phyloP scores from a whole-genome alignment of 2,888 invertebrate species.

The Protophormia terraenovae region DNA sequence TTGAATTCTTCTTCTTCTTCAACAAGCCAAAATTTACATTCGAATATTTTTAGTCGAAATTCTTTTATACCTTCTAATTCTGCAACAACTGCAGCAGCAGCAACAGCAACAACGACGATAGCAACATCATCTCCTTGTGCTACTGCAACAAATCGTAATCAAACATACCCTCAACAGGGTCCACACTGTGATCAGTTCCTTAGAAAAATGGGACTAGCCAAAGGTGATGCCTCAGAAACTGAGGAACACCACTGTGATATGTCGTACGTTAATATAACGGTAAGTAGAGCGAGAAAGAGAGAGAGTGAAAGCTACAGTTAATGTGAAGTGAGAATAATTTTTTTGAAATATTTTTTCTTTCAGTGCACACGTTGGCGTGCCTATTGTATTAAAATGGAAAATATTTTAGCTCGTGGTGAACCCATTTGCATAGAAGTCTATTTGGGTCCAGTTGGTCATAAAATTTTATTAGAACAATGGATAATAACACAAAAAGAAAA shows the following conservation, averaged over 20 bases:
- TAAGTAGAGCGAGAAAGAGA: conserved; percentile 70
- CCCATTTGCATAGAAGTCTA: conserved; percentile 81
- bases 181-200: conserved; percentile 82
- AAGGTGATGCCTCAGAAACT: conserved; percentile 78
- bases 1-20: conserved; percentile 44
- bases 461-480: conserved; percentile 81
- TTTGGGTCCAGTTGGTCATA: conserved; percentile 80
- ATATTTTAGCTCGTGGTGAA: conserved; percentile 78
- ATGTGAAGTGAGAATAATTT: background rate
- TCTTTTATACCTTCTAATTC: background rate
- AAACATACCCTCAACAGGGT: conserved; percentile 79
- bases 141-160: conserved; percentile 59
- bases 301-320: background rate
- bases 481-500: conserved; percentile 80
- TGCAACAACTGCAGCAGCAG: conserved; percentile 41
- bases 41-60: conserved; percentile 39
- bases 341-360: background rate
- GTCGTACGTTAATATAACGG: conserved; percentile 81
- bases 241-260: conserved; percentile 82
- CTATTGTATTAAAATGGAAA: conserved; percentile 80
- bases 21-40: conserved; percentile 56
- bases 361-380: conserved; percentile 81
- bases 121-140: conserved; percentile 46
- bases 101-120: background rate
- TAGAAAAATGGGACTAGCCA: conserved; percentile 80